These are phyloP conservation scores for Ceuthmochares aereus DNA, from an alignment of 2,113 vertebrate species.

Conservation along the genomic window DNA sequence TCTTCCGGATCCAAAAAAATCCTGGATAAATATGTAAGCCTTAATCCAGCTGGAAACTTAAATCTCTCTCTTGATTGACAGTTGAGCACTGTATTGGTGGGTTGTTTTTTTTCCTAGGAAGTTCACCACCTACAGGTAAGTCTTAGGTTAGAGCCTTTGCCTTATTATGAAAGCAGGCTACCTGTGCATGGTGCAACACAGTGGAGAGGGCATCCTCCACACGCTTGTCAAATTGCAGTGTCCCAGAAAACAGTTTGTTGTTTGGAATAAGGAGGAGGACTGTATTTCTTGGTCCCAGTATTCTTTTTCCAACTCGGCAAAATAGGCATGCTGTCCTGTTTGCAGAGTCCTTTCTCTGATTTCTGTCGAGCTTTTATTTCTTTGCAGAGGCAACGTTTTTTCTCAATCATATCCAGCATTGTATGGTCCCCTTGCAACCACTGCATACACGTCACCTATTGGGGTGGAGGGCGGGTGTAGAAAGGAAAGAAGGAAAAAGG, in stretches of 20 bases:
- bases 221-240: conserved; percentile 89
- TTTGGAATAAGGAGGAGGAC: conserved; percentile 91
- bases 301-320: conserved; percentile 95
- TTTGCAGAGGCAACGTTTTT: conserved; percentile 93
- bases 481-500: neutral
- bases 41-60: conserved; percentile 62
- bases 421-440: conserved; percentile 94
- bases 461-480: neutral
- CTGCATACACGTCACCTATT: conserved; percentile 88
- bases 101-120: conserved; percentile 24
- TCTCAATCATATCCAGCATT: conserved; percentile 98
- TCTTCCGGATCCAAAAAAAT: conserved; percentile 82
- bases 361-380: conserved; percentile 95
- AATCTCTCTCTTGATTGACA: conserved; percentile 73
- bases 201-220: conserved; percentile 5
- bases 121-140: conserved; percentile 52
- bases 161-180: conserved; percentile 56
- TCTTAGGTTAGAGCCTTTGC: conserved; percentile 48
- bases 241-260: conserved; percentile 95
- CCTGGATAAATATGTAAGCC: conserved; percentile 70
- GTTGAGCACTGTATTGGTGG: conserved; percentile 65
- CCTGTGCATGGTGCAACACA: neutral
- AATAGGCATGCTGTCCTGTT: conserved; percentile 97
- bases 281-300: conserved; percentile 88
- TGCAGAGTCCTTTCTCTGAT: conserved; percentile 92